phyloP scores from a whole-genome alignment of 2,797 vertebrate species.

The Channa striata region DNA sequence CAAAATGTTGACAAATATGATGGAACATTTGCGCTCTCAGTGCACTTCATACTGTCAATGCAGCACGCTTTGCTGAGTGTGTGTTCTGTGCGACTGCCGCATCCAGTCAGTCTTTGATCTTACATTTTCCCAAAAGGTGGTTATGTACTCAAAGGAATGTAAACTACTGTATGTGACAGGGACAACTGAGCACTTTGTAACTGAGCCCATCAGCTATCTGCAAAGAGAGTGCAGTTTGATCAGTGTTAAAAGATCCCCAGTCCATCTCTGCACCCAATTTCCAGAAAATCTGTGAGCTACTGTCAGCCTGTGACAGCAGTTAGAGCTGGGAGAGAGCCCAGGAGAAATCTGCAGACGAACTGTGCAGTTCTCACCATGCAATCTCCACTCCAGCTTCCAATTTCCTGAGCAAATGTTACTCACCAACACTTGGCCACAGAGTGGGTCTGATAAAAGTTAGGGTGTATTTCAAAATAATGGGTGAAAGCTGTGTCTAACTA shows the following conservation, averaged over 20 bases:
- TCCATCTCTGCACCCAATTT: slow-evolving; percentile 23
- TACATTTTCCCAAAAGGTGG: background rate
- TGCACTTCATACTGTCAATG: background rate
- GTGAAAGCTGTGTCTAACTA: slow-evolving; percentile 44
- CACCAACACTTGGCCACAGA: slow-evolving; percentile 11
- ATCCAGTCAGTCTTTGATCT: slow-evolving; percentile 4
- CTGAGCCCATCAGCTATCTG: background rate
- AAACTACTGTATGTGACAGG: background rate
- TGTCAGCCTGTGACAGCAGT: slow-evolving; percentile 39
- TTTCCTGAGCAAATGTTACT: slow-evolving; percentile 53
- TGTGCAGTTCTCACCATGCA: slow-evolving; percentile 21
- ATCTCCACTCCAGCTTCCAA: slow-evolving; percentile 32
- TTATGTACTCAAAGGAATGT: slow-evolving; percentile 9
- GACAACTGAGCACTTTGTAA: slow-evolving; percentile 1
- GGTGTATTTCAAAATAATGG: slow-evolving; percentile 47
- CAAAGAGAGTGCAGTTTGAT: slow-evolving; percentile 24
- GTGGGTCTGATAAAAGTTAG: slow-evolving; percentile 42
- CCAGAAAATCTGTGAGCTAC: slow-evolving; percentile 40
- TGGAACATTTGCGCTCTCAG: slow-evolving; percentile 2
- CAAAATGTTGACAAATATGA: slow-evolving; percentile 5
- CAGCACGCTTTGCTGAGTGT: slow-evolving; percentile 19
- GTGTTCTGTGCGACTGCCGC: slow-evolving; percentile 9
- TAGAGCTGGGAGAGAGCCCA: slow-evolving; percentile 35
- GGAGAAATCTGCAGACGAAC: slow-evolving; percentile 34
- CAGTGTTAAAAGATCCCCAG: slow-evolving; percentile 15